Evolutionary conservation across 2,113 vertebrate species (phyloP), one percentile per base, ranked within the genome.

Genomic region (Leptosomus discolor): DNA sequence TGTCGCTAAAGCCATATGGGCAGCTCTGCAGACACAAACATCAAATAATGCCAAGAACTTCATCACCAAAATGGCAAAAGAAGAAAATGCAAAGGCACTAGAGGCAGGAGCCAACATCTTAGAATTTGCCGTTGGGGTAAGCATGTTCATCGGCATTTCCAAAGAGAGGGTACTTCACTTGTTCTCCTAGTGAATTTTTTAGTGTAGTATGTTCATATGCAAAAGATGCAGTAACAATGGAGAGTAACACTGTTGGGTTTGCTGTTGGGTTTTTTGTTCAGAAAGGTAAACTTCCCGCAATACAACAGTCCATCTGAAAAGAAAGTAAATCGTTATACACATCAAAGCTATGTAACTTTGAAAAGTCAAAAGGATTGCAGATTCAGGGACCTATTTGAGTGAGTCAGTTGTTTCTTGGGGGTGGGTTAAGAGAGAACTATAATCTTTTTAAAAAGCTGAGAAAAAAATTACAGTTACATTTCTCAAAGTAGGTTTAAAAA

Each of bases 11-110:
- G 99, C 99, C 32, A 98, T 99, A 96, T 99, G 99, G 99, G 97
- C 99, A 36, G 98, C 99, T 95, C 98, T 99, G 60, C 99, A 99
- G 96, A 99, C 99, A 5, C 99, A 99, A 88, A 98, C 98, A 0
- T 99, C 99, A 68, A 99, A 98, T 94, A 99, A 99, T 32, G 99
- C 99, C 93, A 99, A 99, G 98, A 99, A 99, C 97, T 99, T 99
- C 97, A 99, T 99, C 98, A 99, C 99, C 92, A 99, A 99, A 97
- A 97, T 99, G 98, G 97, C 98, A 26, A 99, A 99, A 95, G 99
- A 99, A 73, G 99, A 99, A 88, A 99, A 97, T 2, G 99, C 98
- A 8, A 91, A 97, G 5, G 98, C 98, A 3, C 81, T 99, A 95
- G 98, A 98, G 15, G 95, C 95, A 11, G 99, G 99, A 77, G 93